Conservation (phyloP, 2,113 vertebrate genomes). For the Meleagris gallopavo region DNA sequence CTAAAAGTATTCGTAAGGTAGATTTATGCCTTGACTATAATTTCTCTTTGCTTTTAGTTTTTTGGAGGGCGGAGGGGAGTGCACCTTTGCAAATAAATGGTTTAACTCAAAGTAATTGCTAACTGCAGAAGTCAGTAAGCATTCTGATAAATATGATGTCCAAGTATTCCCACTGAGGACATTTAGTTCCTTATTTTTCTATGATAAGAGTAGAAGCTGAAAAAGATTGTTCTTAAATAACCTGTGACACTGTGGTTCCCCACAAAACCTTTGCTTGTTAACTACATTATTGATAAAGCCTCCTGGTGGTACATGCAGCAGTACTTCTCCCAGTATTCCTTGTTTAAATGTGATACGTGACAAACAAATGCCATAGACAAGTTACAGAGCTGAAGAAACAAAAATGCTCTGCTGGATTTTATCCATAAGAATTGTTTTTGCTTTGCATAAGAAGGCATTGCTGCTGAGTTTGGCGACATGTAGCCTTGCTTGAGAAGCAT, state of each 20-base stretch:
- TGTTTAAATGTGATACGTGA: background rate
- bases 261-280: conserved; percentile 63
- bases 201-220: conserved; percentile 48
- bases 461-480: background rate
- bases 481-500: background rate
- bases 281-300: conserved; percentile 53
- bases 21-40: conserved; percentile 47
- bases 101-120: conserved; percentile 57
- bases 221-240: conserved; percentile 29
- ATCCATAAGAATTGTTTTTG: background rate
- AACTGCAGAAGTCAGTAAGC: conserved; percentile 44
- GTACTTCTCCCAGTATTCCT: background rate
- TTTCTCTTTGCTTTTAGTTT: conserved; percentile 35
- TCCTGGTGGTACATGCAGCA: background rate
- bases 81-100: conserved; percentile 56
- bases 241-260: conserved; percentile 47
- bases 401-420: background rate
- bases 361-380: background rate
- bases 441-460: background rate
- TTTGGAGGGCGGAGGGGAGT: background rate
- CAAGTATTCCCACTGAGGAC: conserved; percentile 23
- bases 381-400: background rate
- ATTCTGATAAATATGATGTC: conserved; percentile 50
- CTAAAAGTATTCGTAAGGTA: conserved; percentile 52
- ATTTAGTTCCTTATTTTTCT: conserved; percentile 69